Conservation (phyloP, 1,140 invertebrate genomes). For the Dendrolimus punctatus region DNA sequence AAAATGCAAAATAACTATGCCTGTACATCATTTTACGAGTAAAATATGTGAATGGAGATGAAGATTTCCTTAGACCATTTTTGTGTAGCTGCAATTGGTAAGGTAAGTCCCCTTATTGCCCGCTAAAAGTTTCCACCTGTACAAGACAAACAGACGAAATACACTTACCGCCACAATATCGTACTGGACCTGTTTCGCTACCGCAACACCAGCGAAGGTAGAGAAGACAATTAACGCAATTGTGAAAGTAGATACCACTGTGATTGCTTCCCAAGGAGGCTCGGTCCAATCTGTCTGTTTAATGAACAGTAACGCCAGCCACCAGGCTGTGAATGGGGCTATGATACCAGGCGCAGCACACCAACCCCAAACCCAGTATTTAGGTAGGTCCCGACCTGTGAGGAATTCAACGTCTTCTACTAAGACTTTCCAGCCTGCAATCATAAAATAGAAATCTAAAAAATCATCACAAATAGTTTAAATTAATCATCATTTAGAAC, state of each 20-base stretch:
- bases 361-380: slow-evolving; percentile 43
- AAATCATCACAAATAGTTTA: too few species aligned
- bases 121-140: too few species aligned
- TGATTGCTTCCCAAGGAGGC: slow-evolving; percentile 24
- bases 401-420: slow-evolving; percentile 52
- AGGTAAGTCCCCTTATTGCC: too few species aligned
- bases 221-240: slow-evolving; percentile 20
- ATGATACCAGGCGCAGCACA: slow-evolving; percentile 24
- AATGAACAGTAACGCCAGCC: slow-evolving; percentile 21
- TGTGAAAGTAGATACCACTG: slow-evolving; percentile 12
- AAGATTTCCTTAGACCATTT: too few species aligned
- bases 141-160: too few species aligned
- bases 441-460: neutral
- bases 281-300: slow-evolving; percentile 16
- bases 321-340: slow-evolving; percentile 27
- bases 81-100: too few species aligned
- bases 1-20: too few species aligned
- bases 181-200: slow-evolving; percentile 48
- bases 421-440: slow-evolving; percentile 41
- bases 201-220: slow-evolving; percentile 24
- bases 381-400: slow-evolving; percentile 23
- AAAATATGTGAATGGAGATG: too few species aligned
- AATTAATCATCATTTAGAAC: too few species aligned
- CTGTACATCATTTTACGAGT: too few species aligned
- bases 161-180: slow-evolving; percentile 13